A percentile compares a stretch with the other conserved stretches of the same genome.
phyloP scores from a whole-genome alignment of 2,797 vertebrate species.

The Alcedo atthis region DNA sequence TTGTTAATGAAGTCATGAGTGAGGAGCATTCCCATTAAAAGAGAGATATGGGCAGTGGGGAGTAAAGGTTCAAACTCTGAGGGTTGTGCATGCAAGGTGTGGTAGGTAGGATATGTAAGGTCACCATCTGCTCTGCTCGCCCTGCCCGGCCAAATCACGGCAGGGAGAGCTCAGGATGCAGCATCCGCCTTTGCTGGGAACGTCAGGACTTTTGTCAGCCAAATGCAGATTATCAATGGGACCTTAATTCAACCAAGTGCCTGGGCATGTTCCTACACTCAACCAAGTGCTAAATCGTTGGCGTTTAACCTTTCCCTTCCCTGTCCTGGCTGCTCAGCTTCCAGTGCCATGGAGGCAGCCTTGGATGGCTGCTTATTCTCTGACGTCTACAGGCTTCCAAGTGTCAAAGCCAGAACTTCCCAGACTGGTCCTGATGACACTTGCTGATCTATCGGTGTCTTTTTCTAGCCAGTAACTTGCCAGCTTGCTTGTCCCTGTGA shows the following conservation, averaged over 20 bases:
- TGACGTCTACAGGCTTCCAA: neutral
- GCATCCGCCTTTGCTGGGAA: neutral
- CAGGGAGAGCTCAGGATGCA: neutral
- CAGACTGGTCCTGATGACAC: neutral
- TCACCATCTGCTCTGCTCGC: constrained; percentile 60
- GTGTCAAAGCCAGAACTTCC: neutral
- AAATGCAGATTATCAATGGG: neutral
- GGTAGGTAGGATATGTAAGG: constrained; percentile 5
- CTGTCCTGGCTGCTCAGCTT: neutral
- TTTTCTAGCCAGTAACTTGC: neutral
- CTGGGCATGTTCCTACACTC: neutral
- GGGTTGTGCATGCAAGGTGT: neutral
- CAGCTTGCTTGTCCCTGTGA: neutral
- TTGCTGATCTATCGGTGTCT: neutral
- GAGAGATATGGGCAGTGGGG: neutral
- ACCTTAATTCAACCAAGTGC: neutral
- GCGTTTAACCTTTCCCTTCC: neutral
- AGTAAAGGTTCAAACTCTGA: neutral
- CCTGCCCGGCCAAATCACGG: neutral
- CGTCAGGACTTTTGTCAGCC: neutral
- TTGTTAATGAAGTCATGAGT: fast-evolving
- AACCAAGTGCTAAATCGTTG: neutral
- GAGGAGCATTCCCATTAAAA: fast-evolving
- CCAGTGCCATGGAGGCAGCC: neutral
- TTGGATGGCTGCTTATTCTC: neutral